Conservation (phyloP, 2,888 invertebrate genomes). For the Archaeoteleia sp. region DNA sequence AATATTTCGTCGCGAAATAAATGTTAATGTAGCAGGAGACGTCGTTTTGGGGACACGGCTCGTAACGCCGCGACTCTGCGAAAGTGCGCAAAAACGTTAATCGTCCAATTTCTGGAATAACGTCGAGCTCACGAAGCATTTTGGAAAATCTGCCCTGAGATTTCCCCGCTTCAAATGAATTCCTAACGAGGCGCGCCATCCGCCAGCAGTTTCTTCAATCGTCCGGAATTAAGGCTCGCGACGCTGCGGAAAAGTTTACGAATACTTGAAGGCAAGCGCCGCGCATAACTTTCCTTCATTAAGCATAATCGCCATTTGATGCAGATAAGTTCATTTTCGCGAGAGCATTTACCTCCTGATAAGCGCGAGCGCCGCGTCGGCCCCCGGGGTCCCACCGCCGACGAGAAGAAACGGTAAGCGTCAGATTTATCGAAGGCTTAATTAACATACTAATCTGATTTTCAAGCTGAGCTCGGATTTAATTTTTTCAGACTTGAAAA, state of each 20-base stretch:
- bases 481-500: slow-evolving; percentile 54
- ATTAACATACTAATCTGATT: slow-evolving; percentile 65
- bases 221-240: slow-evolving; percentile 61
- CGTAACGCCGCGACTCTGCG: too few relatives aligned
- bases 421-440: slow-evolving; percentile 65
- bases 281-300: slow-evolving; percentile 65
- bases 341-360: slow-evolving; percentile 55
- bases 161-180: slow-evolving; percentile 54
- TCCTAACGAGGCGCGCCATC: slow-evolving; percentile 58
- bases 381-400: slow-evolving; percentile 38
- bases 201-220: slow-evolving; percentile 60
- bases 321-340: slow-evolving; percentile 69
- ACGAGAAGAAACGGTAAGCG: slow-evolving; percentile 56
- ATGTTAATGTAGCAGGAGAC: too few relatives aligned
- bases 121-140: slow-evolving; percentile 10
- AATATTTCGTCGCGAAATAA: too few relatives aligned
- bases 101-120: slow-evolving; percentile 6
- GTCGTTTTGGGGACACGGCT: too few relatives aligned
- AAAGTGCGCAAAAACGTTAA: background rate
- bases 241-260: slow-evolving; percentile 60
- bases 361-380: slow-evolving; percentile 46
- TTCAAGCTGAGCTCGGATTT: slow-evolving; percentile 53
- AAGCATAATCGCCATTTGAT: slow-evolving; percentile 68
- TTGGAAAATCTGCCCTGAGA: slow-evolving; percentile 35
- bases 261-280: slow-evolving; percentile 56